Base-by-base conservation (phyloP, 1,140 invertebrate genomes). In the Andrena cerasifolii region DNA sequence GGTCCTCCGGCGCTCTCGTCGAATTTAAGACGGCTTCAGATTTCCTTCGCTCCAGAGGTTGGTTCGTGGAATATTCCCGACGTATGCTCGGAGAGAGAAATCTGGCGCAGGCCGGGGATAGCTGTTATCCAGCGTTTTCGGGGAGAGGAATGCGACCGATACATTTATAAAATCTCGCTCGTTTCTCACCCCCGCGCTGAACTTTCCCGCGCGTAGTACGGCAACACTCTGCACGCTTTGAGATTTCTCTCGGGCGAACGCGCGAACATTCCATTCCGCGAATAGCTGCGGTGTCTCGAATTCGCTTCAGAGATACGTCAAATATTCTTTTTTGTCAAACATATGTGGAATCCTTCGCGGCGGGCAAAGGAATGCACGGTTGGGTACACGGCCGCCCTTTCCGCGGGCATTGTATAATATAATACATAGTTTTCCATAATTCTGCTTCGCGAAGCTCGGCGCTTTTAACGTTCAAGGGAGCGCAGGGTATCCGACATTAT, bases 181-280 rank as follows among this genome's bases (percentile, higher is more conserved):
- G 72, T 77, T 82, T 71, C 80, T 77, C 73, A 47, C 21, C 28
- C 71, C 18, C 14, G 12, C 51, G 54, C 24, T 80, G 81, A 81
- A 82, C 81, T 77, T 77, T 51, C 53, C n/a, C n/a, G n/a, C 72
- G 36, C 79, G 54, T 80, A 58, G 36, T 79, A 80, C 61, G 53
- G 36, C 58, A 47, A 61, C 80, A 63, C 49, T 16, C 47, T 26
- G 45, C 18, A 5, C 5, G 8, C 56, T 54, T 51, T 31, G 47
- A 62, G 51, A 77, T 81, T 71, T 49, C 54, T 82, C 59, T 51
- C 61, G 31, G 33, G 56, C 26, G 73, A 81, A 77, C 59, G 59
- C 59, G 26, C n/a, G 63, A 51, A 54, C 54, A 67, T 76, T 43
- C 49, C 62, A 74, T 74, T 74, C 72, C 61, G 24, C 3, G 24